Conservation (phyloP, 1,140 invertebrate genomes). For the Lepeophtheirus salmonis region DNA sequence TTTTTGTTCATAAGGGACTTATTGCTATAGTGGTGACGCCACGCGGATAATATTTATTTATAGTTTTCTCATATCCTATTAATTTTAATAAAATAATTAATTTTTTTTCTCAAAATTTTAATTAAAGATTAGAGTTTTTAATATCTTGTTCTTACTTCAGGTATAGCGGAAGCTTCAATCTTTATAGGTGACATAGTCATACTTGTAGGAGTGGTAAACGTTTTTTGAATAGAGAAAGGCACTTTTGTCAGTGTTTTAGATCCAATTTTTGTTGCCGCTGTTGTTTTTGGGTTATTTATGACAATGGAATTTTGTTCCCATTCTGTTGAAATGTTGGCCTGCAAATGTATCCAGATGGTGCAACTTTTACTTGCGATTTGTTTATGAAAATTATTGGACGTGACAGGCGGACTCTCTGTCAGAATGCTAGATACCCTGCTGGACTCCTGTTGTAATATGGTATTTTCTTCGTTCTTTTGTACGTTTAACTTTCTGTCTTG, state of each 20-base stretch:
- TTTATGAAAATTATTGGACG: background rate
- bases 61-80: no score
- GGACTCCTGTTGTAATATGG: background rate
- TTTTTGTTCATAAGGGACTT: no score
- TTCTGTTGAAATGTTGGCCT: constrained; percentile 8
- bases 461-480: no score
- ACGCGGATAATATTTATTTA: no score
- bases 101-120: no score
- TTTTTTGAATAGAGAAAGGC: background rate
- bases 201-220: no score
- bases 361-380: background rate
- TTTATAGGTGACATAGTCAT: no score
- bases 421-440: background rate
- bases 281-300: background rate
- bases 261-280: background rate
- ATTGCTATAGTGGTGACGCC: no score
- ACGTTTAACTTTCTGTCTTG: no score
- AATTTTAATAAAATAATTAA: no score
- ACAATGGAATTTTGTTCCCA: constrained; percentile 9
- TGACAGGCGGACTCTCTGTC: background rate
- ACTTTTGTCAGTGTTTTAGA: background rate
- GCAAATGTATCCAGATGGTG: constrained; percentile 8
- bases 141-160: background rate
- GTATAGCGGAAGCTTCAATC: no score
- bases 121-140: background rate